These are phyloP conservation scores for Eristalis pertinax DNA, from an alignment of 2,888 invertebrate genomes.

Conservation along the genomic window DNA sequence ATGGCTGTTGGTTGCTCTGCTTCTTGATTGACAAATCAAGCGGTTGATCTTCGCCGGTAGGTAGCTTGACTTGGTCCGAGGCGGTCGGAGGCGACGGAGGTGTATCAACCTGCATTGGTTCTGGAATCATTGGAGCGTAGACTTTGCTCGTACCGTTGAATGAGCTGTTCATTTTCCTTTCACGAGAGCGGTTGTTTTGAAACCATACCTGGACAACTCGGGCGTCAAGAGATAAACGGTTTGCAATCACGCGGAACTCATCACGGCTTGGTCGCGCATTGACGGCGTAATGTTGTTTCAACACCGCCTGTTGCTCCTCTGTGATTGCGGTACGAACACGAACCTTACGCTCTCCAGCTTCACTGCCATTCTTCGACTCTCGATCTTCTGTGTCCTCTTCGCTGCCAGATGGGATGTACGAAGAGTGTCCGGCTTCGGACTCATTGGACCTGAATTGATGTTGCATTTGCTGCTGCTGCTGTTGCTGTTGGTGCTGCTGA, in stretches of 20 bases:
- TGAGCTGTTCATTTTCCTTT: slow-evolving; percentile 84
- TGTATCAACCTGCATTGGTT: slow-evolving; percentile 71
- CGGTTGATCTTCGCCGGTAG: slow-evolving; percentile 86
- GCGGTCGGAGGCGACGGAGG: slow-evolving; percentile 27
- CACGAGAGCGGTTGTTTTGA: slow-evolving; percentile 95
- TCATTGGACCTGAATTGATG: slow-evolving; percentile 69
- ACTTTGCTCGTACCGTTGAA: slow-evolving; percentile 53
- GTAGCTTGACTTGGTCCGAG: slow-evolving; percentile 42
- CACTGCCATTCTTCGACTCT: slow-evolving; percentile 83
- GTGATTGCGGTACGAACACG: slow-evolving; percentile 96
- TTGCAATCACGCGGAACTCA: slow-evolving; percentile 94
- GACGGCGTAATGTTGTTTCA: slow-evolving; percentile 93
- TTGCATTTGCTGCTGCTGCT: slow-evolving; percentile 74
- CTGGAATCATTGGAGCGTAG: slow-evolving; percentile 76
- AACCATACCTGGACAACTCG: slow-evolving; percentile 97
- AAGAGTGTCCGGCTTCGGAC: slow-evolving; percentile 67
- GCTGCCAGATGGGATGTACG: slow-evolving; percentile 82
- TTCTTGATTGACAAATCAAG: slow-evolving; percentile 95
- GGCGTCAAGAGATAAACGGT: slow-evolving; percentile 87
- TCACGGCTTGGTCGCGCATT: slow-evolving; percentile 97
- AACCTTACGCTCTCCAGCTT: slow-evolving; percentile 88
- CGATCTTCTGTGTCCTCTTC: slow-evolving; percentile 84
- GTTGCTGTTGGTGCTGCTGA: slow-evolving; percentile 74
- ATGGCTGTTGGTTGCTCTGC: slow-evolving; percentile 79
- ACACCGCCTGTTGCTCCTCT: slow-evolving; percentile 94